phyloP scores from a whole-genome alignment of 2,888 invertebrate species.

The Sarcophaga rosellei region DNA sequence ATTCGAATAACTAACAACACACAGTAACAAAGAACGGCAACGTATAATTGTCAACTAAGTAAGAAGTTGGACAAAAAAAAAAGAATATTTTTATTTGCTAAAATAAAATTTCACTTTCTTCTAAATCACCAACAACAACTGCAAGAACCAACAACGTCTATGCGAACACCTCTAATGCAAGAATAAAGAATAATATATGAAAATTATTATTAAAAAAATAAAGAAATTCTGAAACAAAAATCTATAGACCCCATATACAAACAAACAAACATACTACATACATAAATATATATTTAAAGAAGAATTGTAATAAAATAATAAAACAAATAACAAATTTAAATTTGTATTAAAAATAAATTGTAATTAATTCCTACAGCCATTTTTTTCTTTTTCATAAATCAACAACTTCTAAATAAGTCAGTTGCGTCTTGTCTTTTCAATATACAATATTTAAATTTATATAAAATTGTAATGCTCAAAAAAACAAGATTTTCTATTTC shows the following conservation, averaged over 20 bases:
- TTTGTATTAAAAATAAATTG: conserved; percentile 24
- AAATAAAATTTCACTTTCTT: conserved; percentile 2
- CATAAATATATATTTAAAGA: conserved; percentile 37
- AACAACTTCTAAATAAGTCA: background rate
- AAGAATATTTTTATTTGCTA: conserved; percentile 57
- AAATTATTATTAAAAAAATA: background rate
- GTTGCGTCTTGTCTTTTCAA: background rate
- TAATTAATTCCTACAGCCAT: background rate
- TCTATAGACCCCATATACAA: background rate
- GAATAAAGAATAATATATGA: conserved; percentile 2
- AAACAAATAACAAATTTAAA: conserved; percentile 30
- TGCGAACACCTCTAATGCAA: conserved; percentile 20
- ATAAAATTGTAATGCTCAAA: conserved; percentile 29
- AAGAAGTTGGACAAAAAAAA: conserved; percentile 59
- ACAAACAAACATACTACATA: conserved; percentile 4
- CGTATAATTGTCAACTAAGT: conserved; percentile 64
- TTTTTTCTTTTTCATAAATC: background rate
- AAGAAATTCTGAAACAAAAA: conserved; percentile 15
- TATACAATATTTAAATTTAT: background rate
- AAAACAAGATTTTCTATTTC: conserved; percentile 8
- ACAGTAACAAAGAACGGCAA: conserved; percentile 53
- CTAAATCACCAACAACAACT: conserved; percentile 19
- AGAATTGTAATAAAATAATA: conserved; percentile 29
- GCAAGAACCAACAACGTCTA: conserved; percentile 17
- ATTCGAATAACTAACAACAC: conserved; percentile 43